Evolutionary conservation across 1,140 invertebrate genomes (phyloP).

Genomic region (Palaemon carinicauda): DNA sequence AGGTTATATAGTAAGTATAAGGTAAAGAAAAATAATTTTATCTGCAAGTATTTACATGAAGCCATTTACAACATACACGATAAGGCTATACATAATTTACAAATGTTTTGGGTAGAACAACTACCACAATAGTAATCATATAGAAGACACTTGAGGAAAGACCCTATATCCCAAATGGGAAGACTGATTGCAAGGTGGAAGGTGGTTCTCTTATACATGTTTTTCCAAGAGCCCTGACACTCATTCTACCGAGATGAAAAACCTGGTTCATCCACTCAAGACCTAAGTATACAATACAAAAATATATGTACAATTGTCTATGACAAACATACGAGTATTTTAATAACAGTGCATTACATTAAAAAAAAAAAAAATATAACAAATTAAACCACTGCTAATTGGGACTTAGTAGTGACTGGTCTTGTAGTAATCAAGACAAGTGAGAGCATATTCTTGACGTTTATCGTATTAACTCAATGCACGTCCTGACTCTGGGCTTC

Average conservation of each 20-base stretch:
- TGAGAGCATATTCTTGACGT: conserved; percentile 31
- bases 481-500: conserved; percentile 25
- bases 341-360: conserved; percentile 12
- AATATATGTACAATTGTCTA: conserved; percentile 56
- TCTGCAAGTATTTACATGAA: conserved; percentile 53
- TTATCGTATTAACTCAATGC: neutral
- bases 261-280: conserved; percentile 43
- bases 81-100: conserved; percentile 53
- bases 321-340: conserved; percentile 57
- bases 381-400: conserved; percentile 8
- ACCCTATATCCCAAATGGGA: conserved; percentile 41
- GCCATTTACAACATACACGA: conserved; percentile 50
- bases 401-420: conserved; percentile 41
- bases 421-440: conserved; percentile 45
- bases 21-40: conserved; percentile 14
- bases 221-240: conserved; percentile 35
- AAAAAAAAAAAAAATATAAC: neutral
- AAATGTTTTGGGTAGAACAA: conserved; percentile 33
- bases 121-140: conserved; percentile 14
- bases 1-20: neutral
- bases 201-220: conserved; percentile 6
- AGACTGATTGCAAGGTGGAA: conserved; percentile 25
- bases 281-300: conserved; percentile 49
- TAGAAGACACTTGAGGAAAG: conserved; percentile 47
- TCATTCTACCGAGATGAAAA: conserved; percentile 36